Evolutionary conservation across 2,113 vertebrate genomes (phyloP).

Genomic region (Tragulus kanchil): DNA sequence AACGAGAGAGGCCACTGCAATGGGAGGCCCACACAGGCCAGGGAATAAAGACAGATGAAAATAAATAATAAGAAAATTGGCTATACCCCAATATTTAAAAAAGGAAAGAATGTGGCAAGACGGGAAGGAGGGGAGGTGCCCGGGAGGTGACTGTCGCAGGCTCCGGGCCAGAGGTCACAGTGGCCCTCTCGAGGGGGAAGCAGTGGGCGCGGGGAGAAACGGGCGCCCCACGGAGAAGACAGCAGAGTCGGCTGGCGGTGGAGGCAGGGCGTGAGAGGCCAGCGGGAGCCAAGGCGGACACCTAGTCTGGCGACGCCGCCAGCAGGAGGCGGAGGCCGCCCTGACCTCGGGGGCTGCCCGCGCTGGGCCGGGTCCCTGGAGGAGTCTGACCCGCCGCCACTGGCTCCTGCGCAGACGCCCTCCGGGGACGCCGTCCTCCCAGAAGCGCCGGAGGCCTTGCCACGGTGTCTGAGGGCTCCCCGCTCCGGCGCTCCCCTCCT

Average conservation of each 20-base stretch:
- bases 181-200: not conserved
- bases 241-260: not conserved
- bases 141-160: fast-evolving
- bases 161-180: not conserved
- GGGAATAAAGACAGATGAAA: too few species aligned
- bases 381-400: too few species aligned
- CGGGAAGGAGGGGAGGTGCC: not conserved
- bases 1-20: too few species aligned
- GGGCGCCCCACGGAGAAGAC: too few species aligned
- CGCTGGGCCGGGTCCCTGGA: not conserved
- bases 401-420: too few species aligned
- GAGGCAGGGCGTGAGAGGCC: not conserved
- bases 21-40: too few species aligned
- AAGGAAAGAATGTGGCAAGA: too few species aligned
- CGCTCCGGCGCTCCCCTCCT: too few species aligned
- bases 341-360: not conserved
- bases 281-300: not conserved
- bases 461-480: too few species aligned
- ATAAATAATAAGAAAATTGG: too few species aligned
- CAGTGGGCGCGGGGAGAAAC: not conserved
- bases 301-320: not conserved
- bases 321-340: not conserved
- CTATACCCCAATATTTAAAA: too few species aligned
- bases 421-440: not conserved
- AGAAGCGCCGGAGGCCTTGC: too few species aligned